Conservation (phyloP, 2,888 invertebrate species). For the Lasioglossum calceatum region DNA sequence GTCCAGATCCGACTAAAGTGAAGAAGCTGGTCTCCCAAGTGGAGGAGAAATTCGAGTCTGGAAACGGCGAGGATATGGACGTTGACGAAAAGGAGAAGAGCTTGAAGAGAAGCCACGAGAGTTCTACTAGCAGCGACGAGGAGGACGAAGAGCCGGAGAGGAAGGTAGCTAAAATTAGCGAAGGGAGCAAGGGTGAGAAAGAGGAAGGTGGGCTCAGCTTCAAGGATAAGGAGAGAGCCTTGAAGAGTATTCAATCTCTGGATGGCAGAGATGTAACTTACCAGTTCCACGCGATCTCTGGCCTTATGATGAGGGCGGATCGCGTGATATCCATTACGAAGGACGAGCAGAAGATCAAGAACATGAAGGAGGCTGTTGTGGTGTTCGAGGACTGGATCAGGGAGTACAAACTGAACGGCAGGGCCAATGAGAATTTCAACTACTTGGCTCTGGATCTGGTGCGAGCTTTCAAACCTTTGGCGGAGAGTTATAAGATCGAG, state of each 20-base stretch:
- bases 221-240: constrained; percentile 91
- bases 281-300: constrained; percentile 90
- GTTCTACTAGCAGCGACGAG: constrained; percentile 56
- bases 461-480: constrained; percentile 86
- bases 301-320: constrained; percentile 89
- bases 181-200: constrained; percentile 83
- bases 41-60: constrained; percentile 56
- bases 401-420: constrained; percentile 89
- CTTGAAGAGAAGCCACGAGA: constrained; percentile 61
- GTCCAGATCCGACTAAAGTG: constrained; percentile 86
- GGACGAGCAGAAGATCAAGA: constrained; percentile 90
- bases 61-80: constrained; percentile 39
- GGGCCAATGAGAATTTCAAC: constrained; percentile 89
- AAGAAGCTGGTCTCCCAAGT: constrained; percentile 66
- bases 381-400: constrained; percentile 90
- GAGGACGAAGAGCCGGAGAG: constrained; percentile 67
- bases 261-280: constrained; percentile 92
- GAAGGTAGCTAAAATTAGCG: constrained; percentile 72
- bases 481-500: constrained; percentile 85
- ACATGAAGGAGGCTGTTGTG: constrained; percentile 90
- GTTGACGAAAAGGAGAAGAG: constrained; percentile 47
- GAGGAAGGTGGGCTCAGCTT: constrained; percentile 88
- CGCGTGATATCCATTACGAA: constrained; percentile 90
- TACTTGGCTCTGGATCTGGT: constrained; percentile 88
- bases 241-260: constrained; percentile 88